These are phyloP conservation scores for Hormaphis cornu DNA, from an alignment of 1,140 invertebrate genomes.

Conservation along the genomic window DNA sequence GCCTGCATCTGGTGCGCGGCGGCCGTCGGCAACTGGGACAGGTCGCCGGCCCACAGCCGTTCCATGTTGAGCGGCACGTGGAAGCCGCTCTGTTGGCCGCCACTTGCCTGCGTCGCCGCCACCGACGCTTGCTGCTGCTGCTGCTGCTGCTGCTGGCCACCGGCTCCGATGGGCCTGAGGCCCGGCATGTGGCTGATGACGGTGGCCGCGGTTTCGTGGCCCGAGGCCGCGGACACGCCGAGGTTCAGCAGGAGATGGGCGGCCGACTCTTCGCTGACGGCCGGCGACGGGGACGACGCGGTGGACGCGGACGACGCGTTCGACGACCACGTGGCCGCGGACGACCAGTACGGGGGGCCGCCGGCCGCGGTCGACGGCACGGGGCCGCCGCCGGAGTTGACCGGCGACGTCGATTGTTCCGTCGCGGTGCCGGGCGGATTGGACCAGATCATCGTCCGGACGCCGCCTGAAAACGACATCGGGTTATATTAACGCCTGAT, in stretches of 20 bases:
- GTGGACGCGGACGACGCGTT: slow-evolving; percentile 35
- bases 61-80: slow-evolving; percentile 77
- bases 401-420: slow-evolving; percentile 41
- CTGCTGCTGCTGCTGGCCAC: slow-evolving; percentile 20
- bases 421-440: slow-evolving; percentile 44
- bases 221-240: slow-evolving; percentile 58
- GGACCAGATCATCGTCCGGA: slow-evolving; percentile 85
- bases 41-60: slow-evolving; percentile 75
- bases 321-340: slow-evolving; percentile 45
- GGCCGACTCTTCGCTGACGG: slow-evolving; percentile 61
- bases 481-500: too few species aligned
- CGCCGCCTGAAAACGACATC: slow-evolving; percentile 64
- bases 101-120: slow-evolving; percentile 31
- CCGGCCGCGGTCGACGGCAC: slow-evolving; percentile 38
- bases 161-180: slow-evolving; percentile 23
- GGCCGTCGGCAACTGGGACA: slow-evolving; percentile 62
- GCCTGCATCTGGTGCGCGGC: slow-evolving; percentile 68
- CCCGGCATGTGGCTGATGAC: slow-evolving; percentile 48
- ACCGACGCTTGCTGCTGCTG: slow-evolving; percentile 32
- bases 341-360: slow-evolving; percentile 45
- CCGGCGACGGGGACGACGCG: slow-evolving; percentile 34
- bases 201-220: slow-evolving; percentile 66
- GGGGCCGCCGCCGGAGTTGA: slow-evolving; percentile 30
- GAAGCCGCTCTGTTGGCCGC: slow-evolving; percentile 39
- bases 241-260: slow-evolving; percentile 72